These are phyloP conservation scores for Metacarcinus magister DNA, from an alignment of 2,888 invertebrate species.

Conservation along the genomic window DNA sequence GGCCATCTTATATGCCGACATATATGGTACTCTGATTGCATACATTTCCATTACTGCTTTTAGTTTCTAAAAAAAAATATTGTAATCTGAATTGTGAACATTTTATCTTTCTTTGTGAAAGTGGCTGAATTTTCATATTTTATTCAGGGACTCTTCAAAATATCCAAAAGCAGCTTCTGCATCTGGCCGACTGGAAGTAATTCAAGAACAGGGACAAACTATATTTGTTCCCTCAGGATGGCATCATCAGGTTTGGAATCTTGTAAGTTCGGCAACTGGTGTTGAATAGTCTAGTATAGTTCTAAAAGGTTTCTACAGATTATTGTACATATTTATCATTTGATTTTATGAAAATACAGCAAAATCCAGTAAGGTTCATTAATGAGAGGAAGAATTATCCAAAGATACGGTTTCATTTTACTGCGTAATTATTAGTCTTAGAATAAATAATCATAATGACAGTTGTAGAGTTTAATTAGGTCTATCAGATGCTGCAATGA, in stretches of 20 bases:
- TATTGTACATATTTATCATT: not conserved
- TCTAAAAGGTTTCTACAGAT: not conserved
- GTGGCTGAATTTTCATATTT: not conserved
- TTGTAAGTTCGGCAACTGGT: slow-evolving; percentile 86
- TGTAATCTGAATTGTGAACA: not conserved
- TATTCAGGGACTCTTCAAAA: slow-evolving; percentile 29
- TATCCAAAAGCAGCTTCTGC: slow-evolving; percentile 68
- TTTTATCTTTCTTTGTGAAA: not conserved
- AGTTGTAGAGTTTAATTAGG: too few species aligned
- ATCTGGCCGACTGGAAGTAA: slow-evolving; percentile 87
- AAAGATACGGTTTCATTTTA: too few species aligned
- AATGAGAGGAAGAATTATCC: too few species aligned
- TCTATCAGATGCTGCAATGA: too few species aligned
- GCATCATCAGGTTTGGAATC: slow-evolving; percentile 98
- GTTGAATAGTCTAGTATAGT: not conserved
- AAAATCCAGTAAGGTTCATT: not conserved
- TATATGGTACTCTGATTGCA: too few species aligned
- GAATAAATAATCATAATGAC: too few species aligned
- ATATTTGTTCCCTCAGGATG: slow-evolving; percentile 98
- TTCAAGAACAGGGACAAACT: slow-evolving; percentile 94
- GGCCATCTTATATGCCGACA: too few species aligned
- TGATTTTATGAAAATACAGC: not conserved
- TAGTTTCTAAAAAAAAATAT: too few species aligned
- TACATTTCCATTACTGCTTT: too few species aligned
- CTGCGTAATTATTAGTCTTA: too few species aligned